Base-by-base conservation (phyloP, 2,888 invertebrate species). In the Eupelmus urozonus region DNA sequence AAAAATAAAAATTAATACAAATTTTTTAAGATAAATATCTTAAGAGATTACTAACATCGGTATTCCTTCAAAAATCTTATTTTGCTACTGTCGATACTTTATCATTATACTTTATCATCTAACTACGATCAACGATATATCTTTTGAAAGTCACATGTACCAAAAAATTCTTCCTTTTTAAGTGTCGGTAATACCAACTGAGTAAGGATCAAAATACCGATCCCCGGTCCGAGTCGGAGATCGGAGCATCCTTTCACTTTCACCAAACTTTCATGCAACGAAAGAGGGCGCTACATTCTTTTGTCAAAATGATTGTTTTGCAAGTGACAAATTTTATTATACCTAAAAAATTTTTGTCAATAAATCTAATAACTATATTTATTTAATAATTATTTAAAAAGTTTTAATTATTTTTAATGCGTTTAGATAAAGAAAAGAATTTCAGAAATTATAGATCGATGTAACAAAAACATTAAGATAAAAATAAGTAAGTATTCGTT, bases 171-270 rank as follows among this genome's bases (percentile, higher is more conserved):
- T 51, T 20, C 18, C 4, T 4, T 18, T n/a, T 29, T 16, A 9
- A 18, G 5, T 13, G 55, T 66, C 66, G 74, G 59, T 75, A 75
- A 51, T 75, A 67, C 40, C 74, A 60, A 51, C 59, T 7, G 67
- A 75, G 66, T 25, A 40, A n/a, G 9, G 18, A 13, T 45, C 9
- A 55, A 27, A 62, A 53, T 72, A 73, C 49, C 55, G 57, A 63
- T 73, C 16, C 9, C 11, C 9, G 18, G 0, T 42, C 29, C 34
- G 34, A n/a, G 34, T 9, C 16, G 13, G 13, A 45, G 45, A 7
- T 45, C 45, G 13, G 34, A 34, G 34, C 9, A 34, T 34, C 23
- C 23, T 49, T 20, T 49, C 20, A 9, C 34, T 59, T 60, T 71
- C 51, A 23, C 16, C 1, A 25, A n/a, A n/a, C n/a, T n/a, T 23